Evolutionary conservation across 1,140 invertebrate genomes (phyloP), one percentile per base, ranked within the genome.

Genomic region (Camponotus pennsylvanicus): DNA sequence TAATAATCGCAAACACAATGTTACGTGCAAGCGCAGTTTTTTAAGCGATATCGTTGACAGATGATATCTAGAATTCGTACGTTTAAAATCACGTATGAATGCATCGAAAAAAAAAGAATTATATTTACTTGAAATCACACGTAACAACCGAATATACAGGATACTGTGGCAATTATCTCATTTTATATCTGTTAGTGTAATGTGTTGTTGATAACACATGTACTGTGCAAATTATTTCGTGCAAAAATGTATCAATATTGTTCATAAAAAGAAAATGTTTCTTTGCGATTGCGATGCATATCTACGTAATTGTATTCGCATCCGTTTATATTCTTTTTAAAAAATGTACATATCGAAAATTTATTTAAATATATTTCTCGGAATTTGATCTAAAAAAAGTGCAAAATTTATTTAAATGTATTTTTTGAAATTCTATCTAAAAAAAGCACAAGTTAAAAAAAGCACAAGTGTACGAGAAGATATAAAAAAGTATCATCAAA

Each of bases 231-330:
- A 2, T 52, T 45, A 59, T 21, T 82, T 13, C 52, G 67, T 82
- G 67, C 40, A 82, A 61, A 73, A 82, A 82, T 73, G 69, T 40
- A 21, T 83, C 69, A 75, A 83, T 21, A 71, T 11, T 7, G 4
- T 4, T 4, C 9, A 45, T 73, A 80, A 80, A 18, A 37, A 5
- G 2, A 73, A 21, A 34, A 21, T 21, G 34, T 52, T 42, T 69
- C 8, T 59, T 9, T 27, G 40, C 13, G 21, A 42, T n/a, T 27
- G 32, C 13, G 21, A 42, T n/a, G 6, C 3, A 18, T 34, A 34
- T 32, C 15, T 37, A 40, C n/a, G 21, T 21, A 13, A 67, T n/a
- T 59, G 2, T 5, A 45, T n/a, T 7, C 27, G 3, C 1, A 27
- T 21, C 7, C 18, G 0, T 57, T 57, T 37, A 52, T 15, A 34